Evolutionary conservation across 2,888 invertebrate species (phyloP), one percentile per base, ranked within the genome.

Genomic region (Syrista parreyssii): DNA sequence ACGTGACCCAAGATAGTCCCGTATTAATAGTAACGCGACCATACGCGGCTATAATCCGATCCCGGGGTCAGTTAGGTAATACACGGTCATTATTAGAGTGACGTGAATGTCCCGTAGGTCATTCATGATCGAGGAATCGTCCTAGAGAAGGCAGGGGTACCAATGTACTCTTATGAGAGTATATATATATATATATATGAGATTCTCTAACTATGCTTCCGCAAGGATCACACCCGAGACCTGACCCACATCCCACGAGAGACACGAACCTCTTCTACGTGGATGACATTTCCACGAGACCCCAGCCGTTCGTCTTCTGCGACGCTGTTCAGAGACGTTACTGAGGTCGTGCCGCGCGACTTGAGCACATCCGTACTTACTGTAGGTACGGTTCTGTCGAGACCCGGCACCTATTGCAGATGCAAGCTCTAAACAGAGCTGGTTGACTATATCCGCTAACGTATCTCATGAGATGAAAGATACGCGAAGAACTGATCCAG

Each of bases 161-260:
- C 55, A 23, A 55, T 23, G 6, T 55, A 9, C 23, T 55, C 15
- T 55, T 55, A 23, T 23, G 15, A 23, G 40, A 23, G 55, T 15
- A 40, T 36, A 35, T 35, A 35, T 35, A 35, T 35, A 35, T 40
- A 40, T 40, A 23, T 55, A 55, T 23, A 23, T 15, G 55, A 9
- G 23, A 55, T 0, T 55, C 55, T 55, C 55, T 23, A 55, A 55
- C 55, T 55, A 55, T 55, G 55, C 55, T 74, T 71, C 74, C 71
- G 73, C 34, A 73, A 33, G 76, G 79, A 83, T 88, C 87, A 84
- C 87, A 85, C 86, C 86, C 87, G 84, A 82, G 81, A 79, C 80
- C 82, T 82, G 88, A 87, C 88, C 88, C 83, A 87, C 85, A 89
- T 88, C 88, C 88, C 88, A 88, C 88, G 88, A 80, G 84, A 78